Evolutionary conservation across 35 echinoderm and acorn worm species (phyloP).

Genomic region (Apostichopus californicus): DNA sequence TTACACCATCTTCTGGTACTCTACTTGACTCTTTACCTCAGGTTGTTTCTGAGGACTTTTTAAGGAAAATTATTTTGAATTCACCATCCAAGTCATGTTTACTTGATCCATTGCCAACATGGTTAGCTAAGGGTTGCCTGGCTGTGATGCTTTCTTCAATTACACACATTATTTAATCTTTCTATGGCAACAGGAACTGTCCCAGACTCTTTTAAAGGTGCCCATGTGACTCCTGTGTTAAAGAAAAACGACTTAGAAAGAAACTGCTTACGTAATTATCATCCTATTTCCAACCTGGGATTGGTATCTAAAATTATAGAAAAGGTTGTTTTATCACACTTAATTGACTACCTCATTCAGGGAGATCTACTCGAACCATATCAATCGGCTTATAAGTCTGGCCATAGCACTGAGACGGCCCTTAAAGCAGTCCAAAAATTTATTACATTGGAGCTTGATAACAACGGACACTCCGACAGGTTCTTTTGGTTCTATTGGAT

Average conservation of each 20-base stretch:
- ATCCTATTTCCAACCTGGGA: conserved; percentile 10
- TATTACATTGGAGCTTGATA: not conserved
- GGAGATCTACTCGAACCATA: not conserved
- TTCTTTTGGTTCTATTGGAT: not conserved
- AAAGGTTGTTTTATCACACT: not conserved
- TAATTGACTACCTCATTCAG: not conserved
- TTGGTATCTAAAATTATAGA: conserved; percentile 23
- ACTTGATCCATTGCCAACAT: too few species aligned
- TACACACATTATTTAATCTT: not conserved
- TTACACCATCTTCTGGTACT: too few species aligned
- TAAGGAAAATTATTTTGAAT: too few species aligned
- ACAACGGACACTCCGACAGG: not conserved
- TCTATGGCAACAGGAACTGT: not conserved
- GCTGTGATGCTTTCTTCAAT: not conserved
- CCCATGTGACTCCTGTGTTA: not conserved
- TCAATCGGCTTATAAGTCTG: conserved; percentile 8
- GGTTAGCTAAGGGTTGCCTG: too few species aligned
- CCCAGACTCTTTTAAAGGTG: too few species aligned
- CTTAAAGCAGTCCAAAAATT: conserved; percentile 18
- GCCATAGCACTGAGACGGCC: conserved; percentile 3
- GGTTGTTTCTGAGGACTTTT: too few species aligned
- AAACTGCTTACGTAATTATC: not conserved
- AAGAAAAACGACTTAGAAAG: not conserved
- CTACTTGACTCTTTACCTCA: too few species aligned
- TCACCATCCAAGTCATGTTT: too few species aligned